Evolutionary conservation across 2,888 invertebrate genomes (phyloP).

Genomic region (Malthinus seriepunctatus): DNA sequence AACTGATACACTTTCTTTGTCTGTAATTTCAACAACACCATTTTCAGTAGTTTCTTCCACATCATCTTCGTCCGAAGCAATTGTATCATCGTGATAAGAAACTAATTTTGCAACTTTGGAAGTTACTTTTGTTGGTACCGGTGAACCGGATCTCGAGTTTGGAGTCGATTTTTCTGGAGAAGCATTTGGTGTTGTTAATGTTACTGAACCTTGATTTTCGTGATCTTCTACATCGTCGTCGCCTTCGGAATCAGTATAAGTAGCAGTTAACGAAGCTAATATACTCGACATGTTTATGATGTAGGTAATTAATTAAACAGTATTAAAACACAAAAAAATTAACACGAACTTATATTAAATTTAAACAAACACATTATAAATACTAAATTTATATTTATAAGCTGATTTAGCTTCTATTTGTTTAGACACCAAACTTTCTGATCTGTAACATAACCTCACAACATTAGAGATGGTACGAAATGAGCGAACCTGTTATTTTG

Average conservation of each 20-base stretch:
- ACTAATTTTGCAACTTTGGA: slow-evolving; percentile 55
- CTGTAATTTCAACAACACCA: slow-evolving; percentile 53
- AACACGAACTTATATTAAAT: neutral
- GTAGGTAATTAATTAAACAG: too few species aligned
- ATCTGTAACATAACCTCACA: too few species aligned
- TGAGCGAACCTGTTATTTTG: too few species aligned
- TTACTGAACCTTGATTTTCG: slow-evolving; percentile 44
- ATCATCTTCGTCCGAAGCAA: slow-evolving; percentile 35
- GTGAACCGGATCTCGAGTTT: slow-evolving; percentile 51
- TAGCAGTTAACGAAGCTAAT: slow-evolving; percentile 83
- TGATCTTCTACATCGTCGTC: slow-evolving; percentile 73
- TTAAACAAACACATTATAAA: too few species aligned
- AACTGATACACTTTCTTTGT: slow-evolving; percentile 46
- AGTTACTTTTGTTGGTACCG: slow-evolving; percentile 47
- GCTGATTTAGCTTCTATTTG: too few species aligned
- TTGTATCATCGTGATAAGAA: slow-evolving; percentile 54
- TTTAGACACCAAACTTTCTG: too few species aligned
- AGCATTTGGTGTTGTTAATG: slow-evolving; percentile 40
- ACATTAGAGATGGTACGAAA: too few species aligned
- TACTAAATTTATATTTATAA: too few species aligned
- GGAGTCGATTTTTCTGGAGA: slow-evolving; percentile 55
- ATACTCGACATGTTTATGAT: slow-evolving; percentile 36
- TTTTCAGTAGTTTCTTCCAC: slow-evolving; percentile 36
- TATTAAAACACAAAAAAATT: too few species aligned
- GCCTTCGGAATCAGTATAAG: slow-evolving; percentile 90